These are phyloP conservation scores for Turdus rufiventris DNA, from an alignment of 2,113 vertebrate genomes.

Conservation along the genomic window DNA sequence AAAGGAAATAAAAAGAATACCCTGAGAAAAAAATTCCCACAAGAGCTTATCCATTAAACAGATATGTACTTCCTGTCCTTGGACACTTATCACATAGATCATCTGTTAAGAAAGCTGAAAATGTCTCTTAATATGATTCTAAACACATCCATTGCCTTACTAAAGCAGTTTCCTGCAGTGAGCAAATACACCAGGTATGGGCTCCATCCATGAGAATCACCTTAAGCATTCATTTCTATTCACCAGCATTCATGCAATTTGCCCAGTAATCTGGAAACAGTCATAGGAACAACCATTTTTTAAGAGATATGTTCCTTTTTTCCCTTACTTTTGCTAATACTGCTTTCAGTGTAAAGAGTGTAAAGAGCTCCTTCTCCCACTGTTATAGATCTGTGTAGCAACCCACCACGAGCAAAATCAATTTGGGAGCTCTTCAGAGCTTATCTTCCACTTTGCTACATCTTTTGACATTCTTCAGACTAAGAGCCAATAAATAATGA, in stretches of 20 bases:
- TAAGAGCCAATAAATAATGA: neutral
- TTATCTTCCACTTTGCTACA: neutral
- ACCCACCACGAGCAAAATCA: neutral
- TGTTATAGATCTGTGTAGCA: neutral
- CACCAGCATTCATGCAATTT: neutral
- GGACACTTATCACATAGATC: neutral
- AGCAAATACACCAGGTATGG: neutral
- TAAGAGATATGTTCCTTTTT: neutral
- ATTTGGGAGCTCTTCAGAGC: neutral
- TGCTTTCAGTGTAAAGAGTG: neutral
- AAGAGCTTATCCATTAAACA: neutral
- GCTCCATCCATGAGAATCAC: neutral
- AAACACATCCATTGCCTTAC: neutral
- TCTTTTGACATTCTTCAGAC: neutral
- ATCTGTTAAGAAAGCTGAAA: neutral
- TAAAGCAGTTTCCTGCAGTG: accelerated
- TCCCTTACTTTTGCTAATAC: neutral
- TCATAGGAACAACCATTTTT: neutral
- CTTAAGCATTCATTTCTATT: neutral
- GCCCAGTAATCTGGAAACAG: neutral
- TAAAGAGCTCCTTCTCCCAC: neutral
- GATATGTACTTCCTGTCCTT: neutral
- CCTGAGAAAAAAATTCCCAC: neutral
- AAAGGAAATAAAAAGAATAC: neutral
- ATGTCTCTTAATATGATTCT: neutral